phyloP scores from a whole-genome alignment of 2,113 vertebrate species.

The Myiagra hebetior region DNA sequence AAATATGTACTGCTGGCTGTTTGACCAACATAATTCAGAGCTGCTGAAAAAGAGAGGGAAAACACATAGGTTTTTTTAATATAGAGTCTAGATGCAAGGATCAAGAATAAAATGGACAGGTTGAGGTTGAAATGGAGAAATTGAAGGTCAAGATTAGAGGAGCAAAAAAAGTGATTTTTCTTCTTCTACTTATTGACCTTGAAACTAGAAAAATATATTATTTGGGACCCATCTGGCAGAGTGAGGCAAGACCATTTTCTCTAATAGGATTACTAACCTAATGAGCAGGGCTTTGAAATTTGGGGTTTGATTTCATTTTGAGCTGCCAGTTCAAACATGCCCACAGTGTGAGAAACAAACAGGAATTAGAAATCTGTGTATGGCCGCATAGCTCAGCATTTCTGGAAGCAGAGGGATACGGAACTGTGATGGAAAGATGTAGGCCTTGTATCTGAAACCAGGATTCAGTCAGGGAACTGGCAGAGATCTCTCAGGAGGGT shows the following conservation, averaged over 20 bases:
- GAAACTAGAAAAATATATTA: neutral
- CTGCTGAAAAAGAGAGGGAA: neutral
- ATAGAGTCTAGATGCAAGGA: neutral
- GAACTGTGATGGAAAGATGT: neutral
- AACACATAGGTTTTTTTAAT: neutral
- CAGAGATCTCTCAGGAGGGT: neutral
- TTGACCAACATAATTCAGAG: neutral
- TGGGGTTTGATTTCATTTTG: neutral
- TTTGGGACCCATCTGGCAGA: neutral
- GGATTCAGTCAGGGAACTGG: neutral
- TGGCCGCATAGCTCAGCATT: rapidly evolving
- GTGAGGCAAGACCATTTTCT: neutral
- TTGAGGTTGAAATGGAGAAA: neutral
- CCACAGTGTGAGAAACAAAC: neutral
- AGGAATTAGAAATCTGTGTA: neutral
- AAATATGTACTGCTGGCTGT: neutral
- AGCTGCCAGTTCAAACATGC: no score
- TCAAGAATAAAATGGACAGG: neutral
- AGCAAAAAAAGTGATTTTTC: neutral
- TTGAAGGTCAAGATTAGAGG: neutral
- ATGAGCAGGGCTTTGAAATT: neutral
- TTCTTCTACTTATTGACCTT: neutral
- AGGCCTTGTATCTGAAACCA: neutral
- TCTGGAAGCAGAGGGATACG: neutral
- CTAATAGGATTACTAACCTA: neutral